Evolutionary conservation across 2,113 vertebrate species (phyloP), one percentile per base, ranked within the genome.

Genomic region (Centropristis striata): DNA sequence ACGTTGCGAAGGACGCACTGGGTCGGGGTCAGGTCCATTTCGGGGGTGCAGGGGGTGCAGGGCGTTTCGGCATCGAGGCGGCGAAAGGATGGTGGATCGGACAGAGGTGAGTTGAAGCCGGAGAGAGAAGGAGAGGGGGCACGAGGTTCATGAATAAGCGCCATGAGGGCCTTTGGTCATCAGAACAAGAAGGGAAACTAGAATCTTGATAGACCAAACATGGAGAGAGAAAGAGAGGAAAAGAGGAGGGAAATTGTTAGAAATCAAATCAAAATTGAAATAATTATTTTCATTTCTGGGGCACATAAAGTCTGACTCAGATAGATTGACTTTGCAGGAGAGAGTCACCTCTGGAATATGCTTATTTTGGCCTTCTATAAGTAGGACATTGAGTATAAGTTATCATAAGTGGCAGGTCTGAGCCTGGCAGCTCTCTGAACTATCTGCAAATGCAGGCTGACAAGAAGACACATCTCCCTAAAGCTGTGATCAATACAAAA

Each of bases 1-100:
- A 98, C 97, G 13, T 97, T 97, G n/a, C 97, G 96, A 47, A 98
- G 93, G 36, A 98, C 97, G 65, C 97, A 98, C 91, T 98, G 97
- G 25, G 97, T 98, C 12, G 97, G 97, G 1, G 97, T 98, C 76
- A 98, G 93, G 88, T 98, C 97, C 87, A 96, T 97, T 76, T 97
- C 97, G 0, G 97, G 97, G 53, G 97, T 98, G 91, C 97, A 97
- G 0, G 97, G 97, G 53, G 97, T 98, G 91, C 97, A 97, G 0
- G 96, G 96, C 8, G 96, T 96, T 66, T 97, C 97, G 12, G 95
- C 94, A 89, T 97, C 97, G 25, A 96, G 93, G 37, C 95, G 96
- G 46, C 96, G 95, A 85, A 96, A 95, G 2, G 96, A 96, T 1
- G 95, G 95, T 25, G 94, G 94, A 67, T 98, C 97, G 0, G 96